These are phyloP conservation scores for Monochamus saltuarius DNA, from an alignment of 1,140 invertebrate genomes.

Conservation along the genomic window DNA sequence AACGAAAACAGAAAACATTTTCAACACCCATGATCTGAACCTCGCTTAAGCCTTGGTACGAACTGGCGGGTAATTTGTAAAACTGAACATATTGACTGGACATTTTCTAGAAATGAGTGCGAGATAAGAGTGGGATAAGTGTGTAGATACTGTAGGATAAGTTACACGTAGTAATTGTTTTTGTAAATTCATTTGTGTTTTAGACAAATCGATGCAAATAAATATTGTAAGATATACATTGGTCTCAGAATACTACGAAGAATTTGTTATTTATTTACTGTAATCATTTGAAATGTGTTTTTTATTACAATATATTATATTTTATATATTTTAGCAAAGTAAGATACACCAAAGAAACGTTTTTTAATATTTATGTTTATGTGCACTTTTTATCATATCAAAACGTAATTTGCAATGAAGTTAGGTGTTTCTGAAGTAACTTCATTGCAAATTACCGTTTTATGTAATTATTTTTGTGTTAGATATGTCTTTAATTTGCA, in stretches of 20 bases:
- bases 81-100: background rate
- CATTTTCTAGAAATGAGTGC: background rate
- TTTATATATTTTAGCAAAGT: slow-evolving; percentile 45
- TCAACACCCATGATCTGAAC: slow-evolving; percentile 56
- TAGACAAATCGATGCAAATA: slow-evolving; percentile 22
- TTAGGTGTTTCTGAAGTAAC: background rate
- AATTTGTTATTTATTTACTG: slow-evolving; percentile 41
- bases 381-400: slow-evolving; percentile 47
- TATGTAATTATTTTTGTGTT: slow-evolving; percentile 27
- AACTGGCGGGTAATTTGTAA: background rate
- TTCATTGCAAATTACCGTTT: slow-evolving; percentile 20
- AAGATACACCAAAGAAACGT: slow-evolving; percentile 50
- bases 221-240: slow-evolving; percentile 38
- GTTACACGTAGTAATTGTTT: slow-evolving; percentile 13
- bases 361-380: slow-evolving; percentile 44
- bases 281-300: slow-evolving; percentile 40
- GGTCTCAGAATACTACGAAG: slow-evolving; percentile 42
- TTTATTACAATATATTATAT: slow-evolving; percentile 44
- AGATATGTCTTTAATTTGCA: slow-evolving; percentile 25
- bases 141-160: slow-evolving; percentile 23
- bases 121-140: slow-evolving; percentile 20
- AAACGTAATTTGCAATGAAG: slow-evolving; percentile 30
- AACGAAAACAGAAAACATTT: slow-evolving; percentile 59
- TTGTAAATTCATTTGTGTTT: slow-evolving; percentile 26
- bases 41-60: slow-evolving; percentile 36